These are phyloP conservation scores for Drosophila seguyi DNA, from an alignment of 1,140 invertebrate genomes.

Conservation along the genomic window DNA sequence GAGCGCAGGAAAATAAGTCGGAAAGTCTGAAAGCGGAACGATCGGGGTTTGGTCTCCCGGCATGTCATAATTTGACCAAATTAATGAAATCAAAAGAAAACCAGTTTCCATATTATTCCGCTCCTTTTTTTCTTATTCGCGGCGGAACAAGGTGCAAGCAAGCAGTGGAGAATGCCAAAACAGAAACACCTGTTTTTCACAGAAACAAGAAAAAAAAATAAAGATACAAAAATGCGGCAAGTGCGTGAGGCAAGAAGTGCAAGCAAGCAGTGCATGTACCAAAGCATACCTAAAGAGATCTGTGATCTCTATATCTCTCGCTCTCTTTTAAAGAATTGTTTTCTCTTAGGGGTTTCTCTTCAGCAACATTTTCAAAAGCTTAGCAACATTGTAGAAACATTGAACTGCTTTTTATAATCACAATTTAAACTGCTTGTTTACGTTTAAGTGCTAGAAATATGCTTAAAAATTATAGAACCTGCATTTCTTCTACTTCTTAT, in stretches of 20 bases:
- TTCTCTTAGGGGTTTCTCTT: background rate
- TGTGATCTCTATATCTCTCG: background rate
- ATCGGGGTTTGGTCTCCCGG: constrained; percentile 19
- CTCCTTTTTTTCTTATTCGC: constrained; percentile 7
- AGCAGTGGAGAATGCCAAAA: constrained; percentile 36
- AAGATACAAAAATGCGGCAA: constrained; percentile 18
- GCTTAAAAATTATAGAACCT: background rate
- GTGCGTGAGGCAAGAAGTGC: constrained; percentile 38
- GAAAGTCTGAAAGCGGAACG: constrained; percentile 20
- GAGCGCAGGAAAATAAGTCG: constrained; percentile 58
- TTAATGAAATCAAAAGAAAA: constrained; percentile 64
- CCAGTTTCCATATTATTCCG: constrained; percentile 45
- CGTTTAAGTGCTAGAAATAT: background rate
- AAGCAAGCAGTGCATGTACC: background rate
- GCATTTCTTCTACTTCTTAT: background rate
- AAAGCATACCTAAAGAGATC: background rate
- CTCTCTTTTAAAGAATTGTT: background rate
- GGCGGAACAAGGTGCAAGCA: constrained; percentile 38
- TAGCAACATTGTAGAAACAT: background rate
- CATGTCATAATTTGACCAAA: constrained; percentile 64
- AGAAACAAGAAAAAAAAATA: background rate
- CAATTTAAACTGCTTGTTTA: background rate
- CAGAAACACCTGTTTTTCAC: constrained; percentile 67
- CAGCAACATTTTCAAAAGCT: background rate
- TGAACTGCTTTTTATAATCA: too few species aligned